Evolutionary conservation across 2,888 invertebrate species (phyloP).

Genomic region (Venustoraphidia nigricollis): DNA sequence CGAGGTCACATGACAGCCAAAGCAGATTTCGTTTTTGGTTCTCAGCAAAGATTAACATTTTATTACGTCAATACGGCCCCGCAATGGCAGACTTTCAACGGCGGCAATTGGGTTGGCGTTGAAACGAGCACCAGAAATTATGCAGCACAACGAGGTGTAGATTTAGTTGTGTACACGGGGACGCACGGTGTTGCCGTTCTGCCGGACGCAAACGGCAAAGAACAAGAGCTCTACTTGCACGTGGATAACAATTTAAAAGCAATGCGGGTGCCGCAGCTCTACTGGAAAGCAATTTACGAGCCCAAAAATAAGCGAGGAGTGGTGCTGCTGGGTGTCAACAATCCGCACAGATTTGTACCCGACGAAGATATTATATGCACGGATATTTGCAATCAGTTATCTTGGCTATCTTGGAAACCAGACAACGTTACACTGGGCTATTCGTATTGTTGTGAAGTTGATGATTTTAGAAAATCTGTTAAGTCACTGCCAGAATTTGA

Average conservation of each 20-base stretch:
- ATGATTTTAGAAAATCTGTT: slow-evolving; percentile 36
- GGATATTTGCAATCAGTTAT: slow-evolving; percentile 37
- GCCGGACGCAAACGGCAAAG: slow-evolving; percentile 15
- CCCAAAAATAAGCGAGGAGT: slow-evolving; percentile 31
- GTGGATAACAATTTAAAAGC: slow-evolving; percentile 20
- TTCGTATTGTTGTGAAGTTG: slow-evolving; percentile 44
- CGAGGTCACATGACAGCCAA: slow-evolving; percentile 36
- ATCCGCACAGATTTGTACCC: slow-evolving; percentile 28
- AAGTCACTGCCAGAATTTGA: slow-evolving; percentile 36
- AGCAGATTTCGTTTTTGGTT: slow-evolving; percentile 33
- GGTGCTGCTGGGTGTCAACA: slow-evolving; percentile 45
- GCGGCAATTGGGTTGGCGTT: slow-evolving; percentile 27
- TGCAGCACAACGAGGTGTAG: slow-evolving; percentile 14
- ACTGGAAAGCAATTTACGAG: slow-evolving; percentile 44
- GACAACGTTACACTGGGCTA: slow-evolving; percentile 36
- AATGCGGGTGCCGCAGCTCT: slow-evolving; percentile 36
- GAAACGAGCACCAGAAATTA: slow-evolving; percentile 21
- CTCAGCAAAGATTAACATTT: slow-evolving; percentile 34
- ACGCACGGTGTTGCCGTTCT: slow-evolving; percentile 18
- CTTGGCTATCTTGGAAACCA: slow-evolving; percentile 39
- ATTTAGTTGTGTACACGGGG: slow-evolving; percentile 25
- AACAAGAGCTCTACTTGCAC: slow-evolving; percentile 23
- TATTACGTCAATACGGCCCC: slow-evolving; percentile 37
- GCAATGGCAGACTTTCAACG: slow-evolving; percentile 31
- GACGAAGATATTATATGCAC: slow-evolving; percentile 22